These are phyloP conservation scores for Geococcyx californianus DNA, from an alignment of 2,113 vertebrate genomes.

Conservation along the genomic window DNA sequence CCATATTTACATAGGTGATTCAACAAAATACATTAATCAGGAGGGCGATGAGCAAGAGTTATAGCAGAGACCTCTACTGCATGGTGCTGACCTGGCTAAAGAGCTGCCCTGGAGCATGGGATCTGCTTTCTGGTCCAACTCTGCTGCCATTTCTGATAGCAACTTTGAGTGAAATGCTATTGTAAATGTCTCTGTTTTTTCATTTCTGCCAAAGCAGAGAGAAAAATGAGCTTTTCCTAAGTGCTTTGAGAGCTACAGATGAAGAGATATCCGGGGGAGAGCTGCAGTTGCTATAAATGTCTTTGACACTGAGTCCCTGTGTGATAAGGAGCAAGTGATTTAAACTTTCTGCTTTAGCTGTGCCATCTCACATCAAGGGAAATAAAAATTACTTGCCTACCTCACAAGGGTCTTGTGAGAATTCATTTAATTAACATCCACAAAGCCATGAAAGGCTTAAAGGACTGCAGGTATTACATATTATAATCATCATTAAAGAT, in stretches of 20 bases:
- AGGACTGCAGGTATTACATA: constrained; percentile 5
- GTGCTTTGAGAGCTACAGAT: not conserved
- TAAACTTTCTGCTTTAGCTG: constrained; percentile 34
- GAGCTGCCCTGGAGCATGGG: not conserved
- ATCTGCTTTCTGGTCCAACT: not conserved
- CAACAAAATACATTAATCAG: not conserved
- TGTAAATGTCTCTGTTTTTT: not conserved
- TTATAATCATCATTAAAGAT: not conserved
- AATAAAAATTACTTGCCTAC: constrained; percentile 15
- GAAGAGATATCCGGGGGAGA: not conserved
- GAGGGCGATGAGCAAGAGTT: not conserved
- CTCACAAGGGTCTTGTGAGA: constrained; percentile 18
- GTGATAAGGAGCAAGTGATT: constrained; percentile 9
- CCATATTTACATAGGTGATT: not conserved
- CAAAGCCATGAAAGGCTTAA: constrained; percentile 4
- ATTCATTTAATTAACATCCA: constrained; percentile 51
- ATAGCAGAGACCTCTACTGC: not conserved
- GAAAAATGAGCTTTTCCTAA: not conserved
- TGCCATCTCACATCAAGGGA: not conserved
- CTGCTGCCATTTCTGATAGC: not conserved
- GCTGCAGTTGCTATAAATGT: not conserved
- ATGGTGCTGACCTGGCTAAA: not conserved
- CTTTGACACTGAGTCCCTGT: not conserved
- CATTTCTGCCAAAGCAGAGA: not conserved
- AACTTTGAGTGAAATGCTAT: not conserved